Base-by-base conservation (phyloP, 2,797 vertebrate genomes). In the Manis crassicaudata region DNA sequence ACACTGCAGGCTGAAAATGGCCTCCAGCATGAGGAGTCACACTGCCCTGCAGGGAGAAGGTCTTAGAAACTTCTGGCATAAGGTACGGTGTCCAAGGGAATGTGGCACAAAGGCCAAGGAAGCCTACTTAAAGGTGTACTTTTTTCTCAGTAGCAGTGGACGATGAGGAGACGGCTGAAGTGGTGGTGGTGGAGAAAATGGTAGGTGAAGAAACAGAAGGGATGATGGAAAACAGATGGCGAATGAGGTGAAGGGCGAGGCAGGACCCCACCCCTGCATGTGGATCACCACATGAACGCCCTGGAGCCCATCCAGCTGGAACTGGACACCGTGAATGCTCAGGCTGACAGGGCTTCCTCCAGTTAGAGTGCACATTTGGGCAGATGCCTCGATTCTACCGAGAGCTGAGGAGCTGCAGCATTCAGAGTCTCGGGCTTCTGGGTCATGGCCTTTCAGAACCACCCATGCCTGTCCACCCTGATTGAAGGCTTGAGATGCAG, bases 381-480 rank as follows among this genome's bases (percentile, higher is more conserved):
- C 98, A 98, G 40, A 98, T 98, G 96, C 94, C 98, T 46, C 98
- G 98, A 6, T 99, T 99, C n/a, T 99, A 99, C 97, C 98, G 99
- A 60, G 98, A 99, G 91, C 98, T 98, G 94, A 98, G 99, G 80
- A 98, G 98, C 94, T 96, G 97, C 85, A 98, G 99, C 80, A 98
- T 99, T 5, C 98, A 99, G 92, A 98, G 98, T 99, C 94, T 99
- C 99, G 0, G 99, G 99, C 12, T 99, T 99, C 97, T 99, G 99
- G 99, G 98, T 99, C 97, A 99, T 98, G 0, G 99, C 99, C 90
- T 35, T 81, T n/a, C 11, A 0, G 35, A 91, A 76, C 52, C 73
- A 85, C 32, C 52, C 37, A 0, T 12, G 63, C 60, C 77, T 80
- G 4, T 75, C 54, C 10, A 1, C 62, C 13, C 20, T 50, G 43